Evolutionary conservation across 2,888 invertebrate genomes (phyloP).

Genomic region (Polydrusus tereticollis): DNA sequence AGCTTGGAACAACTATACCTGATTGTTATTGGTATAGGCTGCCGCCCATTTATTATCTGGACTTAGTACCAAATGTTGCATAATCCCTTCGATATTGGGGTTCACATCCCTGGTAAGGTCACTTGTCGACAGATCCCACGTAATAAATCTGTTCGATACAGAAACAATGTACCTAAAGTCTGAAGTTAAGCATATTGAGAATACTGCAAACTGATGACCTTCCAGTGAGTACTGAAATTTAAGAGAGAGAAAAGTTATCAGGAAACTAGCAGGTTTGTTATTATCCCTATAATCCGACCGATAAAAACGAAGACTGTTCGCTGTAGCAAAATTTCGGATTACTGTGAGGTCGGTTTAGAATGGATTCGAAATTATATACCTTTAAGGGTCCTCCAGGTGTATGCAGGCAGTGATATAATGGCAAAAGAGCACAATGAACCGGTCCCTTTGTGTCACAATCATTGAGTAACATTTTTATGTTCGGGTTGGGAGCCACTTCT

Average conservation of each 20-base stretch:
- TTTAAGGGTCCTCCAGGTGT: constrained; percentile 99
- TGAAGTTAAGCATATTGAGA: constrained; percentile 89
- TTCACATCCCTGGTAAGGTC: constrained; percentile 94
- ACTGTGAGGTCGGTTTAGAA: neutral
- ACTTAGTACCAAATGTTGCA: constrained; percentile 93
- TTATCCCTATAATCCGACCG: neutral
- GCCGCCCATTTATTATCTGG: constrained; percentile 97
- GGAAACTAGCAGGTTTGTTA: neutral
- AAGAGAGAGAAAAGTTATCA: too few relatives aligned
- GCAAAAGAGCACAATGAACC: constrained; percentile 89
- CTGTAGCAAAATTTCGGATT: too few relatives aligned
- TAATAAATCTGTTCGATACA: constrained; percentile 96
- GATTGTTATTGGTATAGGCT: constrained; percentile 96
- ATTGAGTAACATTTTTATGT: constrained; percentile 87
- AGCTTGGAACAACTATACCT: constrained; percentile 64
- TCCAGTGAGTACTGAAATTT: constrained; percentile 89
- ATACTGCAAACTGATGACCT: constrained; percentile 98
- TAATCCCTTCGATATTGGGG: constrained; percentile 95
- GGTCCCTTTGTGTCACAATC: constrained; percentile 94
- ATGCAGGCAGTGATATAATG: constrained; percentile 95
- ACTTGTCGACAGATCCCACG: constrained; percentile 96
- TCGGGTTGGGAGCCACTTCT: constrained; percentile 85
- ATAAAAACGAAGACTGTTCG: too few relatives aligned
- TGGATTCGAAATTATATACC: constrained; percentile 66
- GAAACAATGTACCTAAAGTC: constrained; percentile 95